These are phyloP conservation scores for Synanceia verrucosa DNA, from an alignment of 2,797 vertebrate genomes.

Conservation along the genomic window DNA sequence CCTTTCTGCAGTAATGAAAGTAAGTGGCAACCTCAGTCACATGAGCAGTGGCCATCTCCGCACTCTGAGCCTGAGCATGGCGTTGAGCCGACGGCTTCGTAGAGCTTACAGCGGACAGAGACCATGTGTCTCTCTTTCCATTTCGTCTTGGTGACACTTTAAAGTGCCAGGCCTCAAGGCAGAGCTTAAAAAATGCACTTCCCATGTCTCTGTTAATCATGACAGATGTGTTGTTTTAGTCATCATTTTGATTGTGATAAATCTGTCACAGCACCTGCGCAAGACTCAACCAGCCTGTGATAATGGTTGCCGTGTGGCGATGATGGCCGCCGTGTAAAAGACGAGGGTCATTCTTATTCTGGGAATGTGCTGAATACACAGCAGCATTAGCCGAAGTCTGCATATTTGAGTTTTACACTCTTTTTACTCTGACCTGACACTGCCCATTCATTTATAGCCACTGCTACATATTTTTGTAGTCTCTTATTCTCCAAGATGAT, in stretches of 20 bases:
- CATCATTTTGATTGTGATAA: constrained; percentile 48
- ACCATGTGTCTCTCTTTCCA: constrained; percentile 64
- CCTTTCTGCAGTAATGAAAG: constrained; percentile 82
- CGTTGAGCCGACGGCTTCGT: constrained; percentile 71
- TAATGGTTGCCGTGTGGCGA: constrained; percentile 40
- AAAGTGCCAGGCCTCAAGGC: constrained; percentile 13
- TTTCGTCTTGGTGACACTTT: constrained; percentile 36
- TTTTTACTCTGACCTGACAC: constrained; percentile 77
- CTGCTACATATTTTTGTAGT: constrained; percentile 80
- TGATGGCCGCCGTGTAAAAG: constrained; percentile 49
- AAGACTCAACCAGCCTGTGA: constrained; percentile 39
- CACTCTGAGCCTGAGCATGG: constrained; percentile 39
- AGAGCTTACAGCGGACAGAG: constrained; percentile 59
- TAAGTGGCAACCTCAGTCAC: constrained; percentile 71
- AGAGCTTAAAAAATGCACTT: constrained; percentile 28
- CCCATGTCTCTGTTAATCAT: background rate
- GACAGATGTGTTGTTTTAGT: constrained; percentile 22
- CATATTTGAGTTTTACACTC: constrained; percentile 75
- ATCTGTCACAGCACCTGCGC: constrained; percentile 3
- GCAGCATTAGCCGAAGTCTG: constrained; percentile 67
- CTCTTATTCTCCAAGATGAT: constrained; percentile 85
- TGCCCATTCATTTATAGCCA: constrained; percentile 84
- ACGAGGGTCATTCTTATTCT: constrained; percentile 59
- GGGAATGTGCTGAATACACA: constrained; percentile 72
- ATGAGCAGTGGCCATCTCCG: constrained; percentile 69